Evolutionary conservation across 1,140 invertebrate genomes (phyloP), one percentile per base, ranked within the genome.

Genomic region (Cephus cinctus): DNA sequence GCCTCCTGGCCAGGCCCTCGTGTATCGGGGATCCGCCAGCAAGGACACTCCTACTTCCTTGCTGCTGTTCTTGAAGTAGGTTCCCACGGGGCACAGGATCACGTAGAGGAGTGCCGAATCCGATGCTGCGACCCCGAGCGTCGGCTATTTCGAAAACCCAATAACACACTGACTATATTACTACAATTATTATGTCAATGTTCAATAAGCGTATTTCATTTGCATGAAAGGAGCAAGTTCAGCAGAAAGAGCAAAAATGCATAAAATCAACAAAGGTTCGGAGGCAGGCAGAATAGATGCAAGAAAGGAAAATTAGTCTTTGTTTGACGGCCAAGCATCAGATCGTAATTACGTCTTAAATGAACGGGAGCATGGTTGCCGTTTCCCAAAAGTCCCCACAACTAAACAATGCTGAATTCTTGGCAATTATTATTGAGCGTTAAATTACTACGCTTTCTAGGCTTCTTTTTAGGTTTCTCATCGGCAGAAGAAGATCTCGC

Each of bases 1-100:
- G 52, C 96, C 96, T 32, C 97, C 96, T 5, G 94, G 95, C 89
- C 95, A 98, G 15, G 97, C 92, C 48, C 97, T 78, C 1, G 89
- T 87, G 63, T 83, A 91, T 18, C 80, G 69, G 0, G 92, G 89
- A 78, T 94, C 88, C 30, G 92, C 92, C 5, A 91, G 71, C 14
- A 94, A 73, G 2, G 86, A 85, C 0, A 82, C 51, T 0, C 77
- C 73, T 27, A 61, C 47, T 21, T 40, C 3, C 45, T 41, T 40
- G 56, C 79, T 12, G 80, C 80, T 22, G 82, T 83, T 75, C 63
- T 83, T 81, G 69, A 94, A 98, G 74, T 98, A 98, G 6, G 89
- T 83, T 38, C 94, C 95, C 19, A 96, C 95, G 0, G 97, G 96
- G 52, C 92, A 92, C 38, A 94, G 77, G 43, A 99, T 89, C 1